Conservation (phyloP, 2,888 invertebrate genomes). For the Rhingia rostrata region DNA sequence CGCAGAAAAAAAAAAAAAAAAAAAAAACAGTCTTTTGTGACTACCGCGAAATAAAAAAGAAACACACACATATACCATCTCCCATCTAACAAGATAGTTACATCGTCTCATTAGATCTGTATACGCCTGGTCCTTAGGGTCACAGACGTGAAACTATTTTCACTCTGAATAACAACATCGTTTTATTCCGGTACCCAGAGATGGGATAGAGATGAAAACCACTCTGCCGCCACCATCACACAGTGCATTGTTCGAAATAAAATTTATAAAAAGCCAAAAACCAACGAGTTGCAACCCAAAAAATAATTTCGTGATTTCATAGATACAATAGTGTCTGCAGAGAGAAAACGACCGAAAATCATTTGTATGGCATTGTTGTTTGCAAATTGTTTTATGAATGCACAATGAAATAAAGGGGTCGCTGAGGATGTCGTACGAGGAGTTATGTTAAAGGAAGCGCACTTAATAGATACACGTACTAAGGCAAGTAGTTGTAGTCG, state of each 20-base stretch:
- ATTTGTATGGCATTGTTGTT: constrained; percentile 64
- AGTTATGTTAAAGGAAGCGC: background rate
- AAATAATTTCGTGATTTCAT: constrained; percentile 64
- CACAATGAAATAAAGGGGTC: constrained; percentile 23
- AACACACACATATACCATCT: constrained; percentile 5
- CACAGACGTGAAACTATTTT: constrained; percentile 74
- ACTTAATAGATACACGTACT: constrained; percentile 1
- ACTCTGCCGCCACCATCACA: constrained; percentile 29
- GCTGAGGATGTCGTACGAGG: constrained; percentile 10
- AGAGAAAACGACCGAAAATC: constrained; percentile 6
- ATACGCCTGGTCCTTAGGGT: constrained; percentile 60
- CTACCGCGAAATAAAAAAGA: constrained; percentile 17
- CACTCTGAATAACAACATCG: constrained; percentile 68
- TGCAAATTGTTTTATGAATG: constrained; percentile 67
- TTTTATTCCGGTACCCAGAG: constrained; percentile 41
- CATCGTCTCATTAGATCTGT: constrained; percentile 73
- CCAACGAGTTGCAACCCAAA: constrained; percentile 1
- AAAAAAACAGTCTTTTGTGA: constrained; percentile 20
- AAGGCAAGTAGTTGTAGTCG: background rate
- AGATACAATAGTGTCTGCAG: constrained; percentile 48
- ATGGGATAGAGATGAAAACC: constrained; percentile 35
- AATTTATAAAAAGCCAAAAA: background rate
- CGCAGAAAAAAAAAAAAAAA: constrained; percentile 22
- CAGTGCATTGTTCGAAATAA: constrained; percentile 31
- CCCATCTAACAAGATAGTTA: constrained; percentile 68